Evolutionary conservation across 2,797 vertebrate species (phyloP).

Genomic region (Heliangelus exortis): DNA sequence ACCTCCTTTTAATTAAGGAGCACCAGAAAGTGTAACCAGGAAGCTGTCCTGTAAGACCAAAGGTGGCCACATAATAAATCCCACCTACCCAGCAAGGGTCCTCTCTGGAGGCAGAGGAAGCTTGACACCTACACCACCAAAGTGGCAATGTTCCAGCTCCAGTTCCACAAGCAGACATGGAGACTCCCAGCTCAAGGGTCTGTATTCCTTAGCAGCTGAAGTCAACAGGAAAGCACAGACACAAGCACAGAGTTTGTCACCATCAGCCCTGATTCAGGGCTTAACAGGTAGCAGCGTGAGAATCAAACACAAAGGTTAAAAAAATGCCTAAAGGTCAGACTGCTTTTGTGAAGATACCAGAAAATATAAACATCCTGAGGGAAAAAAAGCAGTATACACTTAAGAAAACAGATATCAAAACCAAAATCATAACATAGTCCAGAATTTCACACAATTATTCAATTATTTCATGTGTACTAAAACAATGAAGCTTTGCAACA

Average conservation of each 20-base stretch:
- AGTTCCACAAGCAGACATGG: neutral
- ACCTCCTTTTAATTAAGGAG: neutral
- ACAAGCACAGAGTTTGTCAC: neutral
- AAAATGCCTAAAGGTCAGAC: neutral
- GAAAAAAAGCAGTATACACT: neutral
- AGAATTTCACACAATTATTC: neutral
- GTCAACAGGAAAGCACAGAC: fast-evolving
- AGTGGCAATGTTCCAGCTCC: neutral
- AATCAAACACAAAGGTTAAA: neutral
- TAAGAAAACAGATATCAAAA: neutral
- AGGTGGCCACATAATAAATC: fast-evolving
- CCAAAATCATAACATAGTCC: neutral
- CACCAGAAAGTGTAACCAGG: neutral
- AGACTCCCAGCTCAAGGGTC: neutral
- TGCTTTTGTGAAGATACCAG: neutral
- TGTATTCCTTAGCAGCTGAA: neutral
- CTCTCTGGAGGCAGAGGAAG: neutral
- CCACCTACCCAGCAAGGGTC: fast-evolving
- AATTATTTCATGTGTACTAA: neutral
- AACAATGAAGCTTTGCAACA: neutral
- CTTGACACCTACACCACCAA: neutral
- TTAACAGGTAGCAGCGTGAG: neutral
- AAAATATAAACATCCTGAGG: neutral
- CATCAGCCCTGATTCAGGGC: neutral
- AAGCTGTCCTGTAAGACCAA: neutral